Evolutionary conservation across 1,140 invertebrate species (phyloP), one percentile per base, ranked within the genome.

Genomic region (Parasteatoda tepidariorum): DNA sequence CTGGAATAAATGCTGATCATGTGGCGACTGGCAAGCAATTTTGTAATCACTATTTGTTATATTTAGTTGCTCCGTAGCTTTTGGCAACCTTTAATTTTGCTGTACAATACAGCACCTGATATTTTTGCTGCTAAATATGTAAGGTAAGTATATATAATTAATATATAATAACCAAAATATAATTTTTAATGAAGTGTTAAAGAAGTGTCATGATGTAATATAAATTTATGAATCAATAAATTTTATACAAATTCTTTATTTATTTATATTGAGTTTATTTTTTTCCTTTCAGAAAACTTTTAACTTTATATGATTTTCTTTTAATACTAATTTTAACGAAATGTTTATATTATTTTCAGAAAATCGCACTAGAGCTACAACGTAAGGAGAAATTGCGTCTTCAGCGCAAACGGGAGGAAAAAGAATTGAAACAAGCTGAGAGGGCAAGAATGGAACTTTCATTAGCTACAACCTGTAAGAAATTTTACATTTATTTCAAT

Each of bases 341-440:
- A n/a, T n/a, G 13, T 31, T 64, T 11, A 68, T 64, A 15, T 48
- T 28, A 18, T 61, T 84, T 2, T n/a, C 38, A 90, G 89, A 87
- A 88, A 81, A 85, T 89, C 55, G 89, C 89, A 4, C 78, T 86
- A 34, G 85, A 86, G 62, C 84, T 89, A 28, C 89, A 90, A 81
- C 88, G 89, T 41, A 89, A 89, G 83, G 90, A 90, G 83, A 89
- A 88, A 78, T 75, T 86, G 66, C 86, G 87, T 71, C 88, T 88
- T 79, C 87, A 88, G 62, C 81, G 88, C 73, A 89, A 88, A 84
- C 87, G 89, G 67, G 85, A 86, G 67, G 87, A 88, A 78, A 85
- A 87, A 59, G 87, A 89, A 74, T 75, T 89, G 64, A 83, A 88
- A 57, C 87, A 89, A 85, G 81, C 87, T 87, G 82, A 89, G 88